These are phyloP conservation scores for Sander vitreus DNA, from an alignment of 2,113 vertebrate genomes.

Conservation along the genomic window DNA sequence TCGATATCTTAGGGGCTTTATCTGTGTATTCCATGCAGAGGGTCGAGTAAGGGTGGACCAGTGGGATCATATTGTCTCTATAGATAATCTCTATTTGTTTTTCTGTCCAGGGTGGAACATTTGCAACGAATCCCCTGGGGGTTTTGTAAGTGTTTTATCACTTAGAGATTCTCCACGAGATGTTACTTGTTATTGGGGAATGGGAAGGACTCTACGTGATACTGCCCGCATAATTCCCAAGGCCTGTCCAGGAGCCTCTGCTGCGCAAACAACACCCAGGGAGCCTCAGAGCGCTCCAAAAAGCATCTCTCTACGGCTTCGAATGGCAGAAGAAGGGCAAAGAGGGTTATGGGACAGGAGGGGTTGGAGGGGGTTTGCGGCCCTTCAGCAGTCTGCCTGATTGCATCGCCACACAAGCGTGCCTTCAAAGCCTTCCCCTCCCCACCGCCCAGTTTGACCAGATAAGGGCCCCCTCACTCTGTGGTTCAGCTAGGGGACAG, in stretches of 20 bases:
- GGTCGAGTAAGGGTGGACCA: conserved; percentile 51
- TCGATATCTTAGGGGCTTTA: conserved; percentile 56
- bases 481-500: conserved; percentile 84
- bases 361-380: conserved; percentile 20
- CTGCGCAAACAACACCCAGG: conserved; percentile 40
- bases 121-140: conserved; percentile 69
- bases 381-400: conserved; percentile 80
- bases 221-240: conserved; percentile 42
- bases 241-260: conserved; percentile 42
- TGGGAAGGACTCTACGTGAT: conserved; percentile 67
- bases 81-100: conserved; percentile 85
- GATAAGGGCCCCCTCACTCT: conserved; percentile 80
- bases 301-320: conserved; percentile 47
- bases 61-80: conserved; percentile 74
- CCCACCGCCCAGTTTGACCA: conserved; percentile 82
- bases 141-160: conserved; percentile 75
- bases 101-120: conserved; percentile 81
- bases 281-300: conserved; percentile 14
- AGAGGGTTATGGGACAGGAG: conserved; percentile 52
- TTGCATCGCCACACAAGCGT: conserved; percentile 83
- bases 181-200: conserved; percentile 56
- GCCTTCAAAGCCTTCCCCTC: conserved; percentile 84
- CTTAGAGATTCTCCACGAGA: conserved; percentile 41
- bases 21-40: conserved; percentile 63
- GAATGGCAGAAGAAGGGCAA: conserved; percentile 50